Percentiles rank a stretch among this genome's conserved stretches.
phyloP scores from a whole-genome alignment of 2,113 vertebrate genomes.

The Nansenia antarctica region DNA sequence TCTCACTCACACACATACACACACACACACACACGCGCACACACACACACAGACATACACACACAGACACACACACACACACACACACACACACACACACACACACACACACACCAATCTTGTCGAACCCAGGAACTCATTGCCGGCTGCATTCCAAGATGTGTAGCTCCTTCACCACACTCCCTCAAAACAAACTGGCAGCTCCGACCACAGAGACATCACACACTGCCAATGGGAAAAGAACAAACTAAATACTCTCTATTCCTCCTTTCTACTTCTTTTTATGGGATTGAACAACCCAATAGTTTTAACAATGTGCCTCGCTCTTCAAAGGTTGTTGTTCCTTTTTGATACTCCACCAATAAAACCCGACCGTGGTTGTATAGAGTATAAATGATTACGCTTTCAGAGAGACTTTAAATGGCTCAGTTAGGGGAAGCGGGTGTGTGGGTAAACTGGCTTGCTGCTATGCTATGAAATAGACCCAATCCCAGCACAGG shows the following conservation, averaged over 20 bases:
- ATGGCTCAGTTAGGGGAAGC: background rate
- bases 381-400: constrained; percentile 50
- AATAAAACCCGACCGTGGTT: constrained; percentile 14
- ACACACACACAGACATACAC: background rate
- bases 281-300: constrained; percentile 1
- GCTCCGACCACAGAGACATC: constrained; percentile 43
- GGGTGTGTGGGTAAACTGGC: constrained; percentile 24
- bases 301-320: background rate
- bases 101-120: background rate
- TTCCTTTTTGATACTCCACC: constrained; percentile 1
- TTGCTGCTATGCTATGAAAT: constrained; percentile 40
- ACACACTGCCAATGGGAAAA: constrained; percentile 43
- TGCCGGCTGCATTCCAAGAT: constrained; percentile 18
- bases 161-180: background rate
- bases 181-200: constrained; percentile 20
- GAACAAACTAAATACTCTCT: constrained; percentile 36
- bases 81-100: background rate
- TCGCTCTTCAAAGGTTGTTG: constrained; percentile 2
- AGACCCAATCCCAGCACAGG: constrained; percentile 32
- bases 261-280: constrained; percentile 29
- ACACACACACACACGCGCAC: background rate
- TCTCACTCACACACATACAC: background rate
- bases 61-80: background rate
- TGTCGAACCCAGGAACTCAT: background rate
- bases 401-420: constrained; percentile 14